phyloP scores from a whole-genome alignment of 2,113 vertebrate species.

The Phocoena sinus region DNA sequence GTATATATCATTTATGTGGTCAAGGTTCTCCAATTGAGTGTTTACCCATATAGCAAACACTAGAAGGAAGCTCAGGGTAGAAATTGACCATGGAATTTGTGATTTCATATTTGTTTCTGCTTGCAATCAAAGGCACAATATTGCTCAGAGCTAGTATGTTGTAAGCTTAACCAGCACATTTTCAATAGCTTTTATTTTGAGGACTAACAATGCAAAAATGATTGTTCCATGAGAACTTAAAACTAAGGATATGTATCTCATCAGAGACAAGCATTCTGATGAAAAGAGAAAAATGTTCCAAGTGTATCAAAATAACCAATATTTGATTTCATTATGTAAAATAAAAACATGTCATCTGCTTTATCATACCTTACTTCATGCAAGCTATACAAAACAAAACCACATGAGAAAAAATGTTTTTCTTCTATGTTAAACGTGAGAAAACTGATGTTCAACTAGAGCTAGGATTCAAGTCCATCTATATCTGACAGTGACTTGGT shows the following conservation, averaged over 20 bases:
- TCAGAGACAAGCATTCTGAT: not conserved
- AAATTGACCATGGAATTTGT: not conserved
- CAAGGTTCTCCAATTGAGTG: not conserved
- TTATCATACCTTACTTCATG: not conserved
- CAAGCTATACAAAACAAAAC: not conserved
- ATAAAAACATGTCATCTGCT: slow-evolving; percentile 11
- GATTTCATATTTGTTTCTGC: slow-evolving; percentile 30
- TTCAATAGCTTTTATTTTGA: slow-evolving; percentile 36
- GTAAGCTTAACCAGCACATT: not conserved
- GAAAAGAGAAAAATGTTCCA: not conserved
- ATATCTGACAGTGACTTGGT: not conserved
- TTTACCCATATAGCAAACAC: not conserved
- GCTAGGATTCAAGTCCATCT: not conserved
- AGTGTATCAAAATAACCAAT: not conserved
- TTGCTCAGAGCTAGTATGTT: not conserved
- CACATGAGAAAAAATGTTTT: not conserved
- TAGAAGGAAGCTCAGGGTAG: not conserved
- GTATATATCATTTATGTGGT: not conserved
- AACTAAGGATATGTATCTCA: not conserved
- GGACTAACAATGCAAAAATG: not conserved
- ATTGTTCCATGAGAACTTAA: not conserved
- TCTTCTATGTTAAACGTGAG: not conserved
- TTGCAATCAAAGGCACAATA: not conserved
- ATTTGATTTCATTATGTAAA: not conserved
- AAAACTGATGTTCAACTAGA: not conserved